phyloP scores from a whole-genome alignment of 2,797 vertebrate genomes.

The Syngnathus acus region DNA sequence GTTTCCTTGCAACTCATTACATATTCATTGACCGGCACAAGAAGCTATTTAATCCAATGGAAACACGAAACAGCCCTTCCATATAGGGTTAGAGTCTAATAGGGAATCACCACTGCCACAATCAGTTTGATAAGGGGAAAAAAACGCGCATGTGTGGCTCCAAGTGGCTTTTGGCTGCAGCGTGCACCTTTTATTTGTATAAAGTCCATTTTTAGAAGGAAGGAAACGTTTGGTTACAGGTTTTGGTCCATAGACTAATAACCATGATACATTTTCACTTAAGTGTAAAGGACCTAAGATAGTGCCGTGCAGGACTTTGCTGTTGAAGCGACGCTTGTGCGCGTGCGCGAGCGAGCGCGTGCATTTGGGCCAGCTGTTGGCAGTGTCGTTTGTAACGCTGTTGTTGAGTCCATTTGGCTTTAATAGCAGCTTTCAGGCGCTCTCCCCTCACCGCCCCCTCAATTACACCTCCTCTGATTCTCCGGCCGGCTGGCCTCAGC shows the following conservation, averaged over 20 bases:
- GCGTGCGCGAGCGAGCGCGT: neutral
- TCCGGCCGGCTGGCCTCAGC: constrained; percentile 40
- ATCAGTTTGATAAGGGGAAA: constrained; percentile 12
- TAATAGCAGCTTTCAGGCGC: constrained; percentile 71
- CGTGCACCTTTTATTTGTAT: neutral
- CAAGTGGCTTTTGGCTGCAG: constrained; percentile 29
- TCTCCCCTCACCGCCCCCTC: constrained; percentile 69
- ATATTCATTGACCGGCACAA: constrained; percentile 69
- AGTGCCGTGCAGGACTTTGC: neutral
- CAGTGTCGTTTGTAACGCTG: constrained; percentile 60
- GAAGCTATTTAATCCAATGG: constrained; percentile 64
- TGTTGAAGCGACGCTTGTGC: neutral
- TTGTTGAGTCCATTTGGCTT: constrained; percentile 69
- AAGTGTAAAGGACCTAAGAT: neutral
- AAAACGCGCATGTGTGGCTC: constrained; percentile 13
- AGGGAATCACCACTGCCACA: constrained; percentile 33
- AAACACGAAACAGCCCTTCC: constrained; percentile 57
- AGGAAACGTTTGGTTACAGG: no score
- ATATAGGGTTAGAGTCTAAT: constrained; percentile 28
- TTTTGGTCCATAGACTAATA: neutral
- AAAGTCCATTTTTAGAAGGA: neutral
- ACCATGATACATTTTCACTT: neutral
- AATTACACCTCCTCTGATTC: constrained; percentile 73
- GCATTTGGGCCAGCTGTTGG: constrained; percentile 61
- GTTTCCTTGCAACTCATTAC: constrained; percentile 63